Evolutionary conservation across 2,113 vertebrate genomes (phyloP).

Genomic region (Neolamprologus ventralis): DNA sequence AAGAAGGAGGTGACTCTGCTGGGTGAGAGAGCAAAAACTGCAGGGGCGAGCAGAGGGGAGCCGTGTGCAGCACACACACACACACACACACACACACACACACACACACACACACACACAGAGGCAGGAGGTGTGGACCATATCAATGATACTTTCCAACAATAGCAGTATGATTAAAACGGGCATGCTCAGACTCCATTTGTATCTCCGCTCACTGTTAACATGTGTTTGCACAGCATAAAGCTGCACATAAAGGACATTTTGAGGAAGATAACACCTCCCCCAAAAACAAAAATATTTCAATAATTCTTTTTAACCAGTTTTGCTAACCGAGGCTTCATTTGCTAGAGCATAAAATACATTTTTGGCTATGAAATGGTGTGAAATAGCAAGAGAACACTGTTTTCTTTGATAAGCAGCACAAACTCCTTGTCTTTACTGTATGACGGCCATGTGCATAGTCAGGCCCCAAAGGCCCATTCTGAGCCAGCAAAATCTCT

Average conservation of each 20-base stretch:
- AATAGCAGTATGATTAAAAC: background rate
- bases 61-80: background rate
- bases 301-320: rapidly evolving
- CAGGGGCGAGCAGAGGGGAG: background rate
- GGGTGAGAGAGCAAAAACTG: background rate
- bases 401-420: background rate
- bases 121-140: background rate
- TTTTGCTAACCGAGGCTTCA: background rate
- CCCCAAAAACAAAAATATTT: background rate
- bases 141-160: background rate
- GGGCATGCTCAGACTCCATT: background rate
- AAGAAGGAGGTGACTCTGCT: constrained; percentile 5
- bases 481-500: background rate
- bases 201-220: background rate
- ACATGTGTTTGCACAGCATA: background rate
- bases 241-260: background rate
- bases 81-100: background rate
- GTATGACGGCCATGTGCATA: background rate
- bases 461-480: background rate
- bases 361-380: rapidly evolving
- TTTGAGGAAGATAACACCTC: rapidly evolving
- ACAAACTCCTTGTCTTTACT: background rate
- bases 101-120: background rate
- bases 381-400: background rate
- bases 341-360: background rate